phyloP scores from a whole-genome alignment of 2,797 vertebrate species.

The Ctenosaura bakeri region DNA sequence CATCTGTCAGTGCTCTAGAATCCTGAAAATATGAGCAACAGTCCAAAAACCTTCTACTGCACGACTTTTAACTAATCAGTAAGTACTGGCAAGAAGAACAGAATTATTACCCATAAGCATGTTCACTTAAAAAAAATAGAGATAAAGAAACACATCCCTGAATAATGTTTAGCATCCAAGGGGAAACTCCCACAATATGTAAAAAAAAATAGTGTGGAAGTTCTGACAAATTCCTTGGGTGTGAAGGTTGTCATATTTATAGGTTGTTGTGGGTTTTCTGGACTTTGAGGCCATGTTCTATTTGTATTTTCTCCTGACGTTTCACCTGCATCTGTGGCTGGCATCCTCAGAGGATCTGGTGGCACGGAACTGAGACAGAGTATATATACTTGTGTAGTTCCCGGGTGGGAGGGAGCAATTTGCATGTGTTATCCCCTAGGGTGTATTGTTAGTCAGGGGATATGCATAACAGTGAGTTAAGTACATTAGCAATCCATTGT shows the following conservation, averaged over 20 bases:
- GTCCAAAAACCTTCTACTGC: slow-evolving; percentile 23
- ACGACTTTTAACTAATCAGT: neutral
- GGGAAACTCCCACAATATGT: slow-evolving; percentile 74
- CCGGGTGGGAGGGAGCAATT: no score
- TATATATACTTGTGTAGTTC: no score
- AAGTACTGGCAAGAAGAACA: neutral
- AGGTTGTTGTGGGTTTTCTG: no score
- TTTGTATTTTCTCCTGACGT: no score
- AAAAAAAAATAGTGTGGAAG: slow-evolving; percentile 78
- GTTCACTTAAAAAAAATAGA: slow-evolving; percentile 66
- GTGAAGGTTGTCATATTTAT: slow-evolving; percentile 76
- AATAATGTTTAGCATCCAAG: slow-evolving; percentile 78
- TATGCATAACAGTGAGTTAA: no score
- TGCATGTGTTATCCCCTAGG: no score
- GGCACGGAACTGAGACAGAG: no score
- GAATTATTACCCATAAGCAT: slow-evolving; percentile 62
- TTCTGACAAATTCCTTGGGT: slow-evolving; percentile 84
- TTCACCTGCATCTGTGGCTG: no score
- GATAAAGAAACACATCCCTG: slow-evolving; percentile 41
- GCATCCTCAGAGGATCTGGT: no score
- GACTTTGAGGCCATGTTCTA: no score
- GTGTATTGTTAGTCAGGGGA: no score
- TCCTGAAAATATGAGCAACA: slow-evolving; percentile 19
- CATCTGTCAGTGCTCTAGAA: slow-evolving; percentile 10
- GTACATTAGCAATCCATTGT: no score